Conservation (phyloP, 2,797 vertebrate species). For the Pantherophis alleghaniensis region DNA sequence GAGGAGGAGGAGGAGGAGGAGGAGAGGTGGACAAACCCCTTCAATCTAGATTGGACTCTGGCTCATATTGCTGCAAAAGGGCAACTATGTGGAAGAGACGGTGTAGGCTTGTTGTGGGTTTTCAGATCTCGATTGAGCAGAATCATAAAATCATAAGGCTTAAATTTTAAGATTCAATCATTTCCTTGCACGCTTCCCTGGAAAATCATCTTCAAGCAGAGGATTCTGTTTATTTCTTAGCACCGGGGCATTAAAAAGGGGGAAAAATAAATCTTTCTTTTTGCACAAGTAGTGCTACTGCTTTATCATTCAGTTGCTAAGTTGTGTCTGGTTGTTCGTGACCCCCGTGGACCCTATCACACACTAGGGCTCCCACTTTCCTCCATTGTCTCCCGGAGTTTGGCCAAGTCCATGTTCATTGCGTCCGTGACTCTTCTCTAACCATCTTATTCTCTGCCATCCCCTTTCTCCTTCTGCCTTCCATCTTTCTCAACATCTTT, state of each 20-base stretch:
- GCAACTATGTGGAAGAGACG: neutral
- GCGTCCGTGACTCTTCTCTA: too few relatives aligned
- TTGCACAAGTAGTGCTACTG: neutral
- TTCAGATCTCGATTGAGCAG: neutral
- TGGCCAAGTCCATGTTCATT: too few relatives aligned
- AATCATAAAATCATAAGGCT: neutral
- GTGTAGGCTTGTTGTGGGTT: neutral
- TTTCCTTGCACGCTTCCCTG: neutral
- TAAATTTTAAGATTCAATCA: neutral
- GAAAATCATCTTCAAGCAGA: neutral
- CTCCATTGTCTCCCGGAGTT: too few relatives aligned
- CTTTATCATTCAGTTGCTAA: too few relatives aligned
- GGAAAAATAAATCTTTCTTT: neutral
- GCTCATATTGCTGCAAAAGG: neutral
- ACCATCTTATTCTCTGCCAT: too few relatives aligned
- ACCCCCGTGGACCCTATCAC: too few relatives aligned
- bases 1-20: too few relatives aligned
- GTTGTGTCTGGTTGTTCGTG: too few relatives aligned
- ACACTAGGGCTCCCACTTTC: too few relatives aligned
- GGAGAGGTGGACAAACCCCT: neutral
- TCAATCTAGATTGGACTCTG: neutral
- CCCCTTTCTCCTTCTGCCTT: too few relatives aligned
- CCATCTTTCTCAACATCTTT: too few relatives aligned
- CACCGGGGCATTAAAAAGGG: neutral
- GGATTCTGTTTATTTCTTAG: neutral